Conservation (phyloP, 53 echinoderm and acorn worm species). For the Antedon mediterranea region DNA sequence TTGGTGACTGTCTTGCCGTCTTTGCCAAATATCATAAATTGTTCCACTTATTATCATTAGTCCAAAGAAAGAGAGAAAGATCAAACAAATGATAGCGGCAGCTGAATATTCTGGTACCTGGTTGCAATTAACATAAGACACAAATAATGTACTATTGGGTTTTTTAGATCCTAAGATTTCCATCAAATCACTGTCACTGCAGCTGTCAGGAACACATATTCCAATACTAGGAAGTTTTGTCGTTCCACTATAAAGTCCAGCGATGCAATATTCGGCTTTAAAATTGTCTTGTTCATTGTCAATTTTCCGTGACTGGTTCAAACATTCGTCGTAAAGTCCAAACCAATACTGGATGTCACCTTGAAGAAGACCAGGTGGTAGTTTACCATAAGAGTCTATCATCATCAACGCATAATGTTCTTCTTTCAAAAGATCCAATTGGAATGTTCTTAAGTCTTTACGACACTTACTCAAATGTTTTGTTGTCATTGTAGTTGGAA, state of each 20-base stretch:
- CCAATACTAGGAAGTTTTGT: conserved; percentile 11
- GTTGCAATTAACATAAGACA: neutral
- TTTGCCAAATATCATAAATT: too few species aligned
- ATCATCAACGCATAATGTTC: neutral
- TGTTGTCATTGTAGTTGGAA: neutral
- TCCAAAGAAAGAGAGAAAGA: too few species aligned
- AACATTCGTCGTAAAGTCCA: neutral
- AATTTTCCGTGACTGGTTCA: neutral
- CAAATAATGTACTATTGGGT: neutral
- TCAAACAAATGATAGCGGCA: neutral
- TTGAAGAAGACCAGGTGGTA: neutral
- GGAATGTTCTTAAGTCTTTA: neutral
- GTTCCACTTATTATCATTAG: too few species aligned
- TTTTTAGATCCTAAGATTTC: neutral
- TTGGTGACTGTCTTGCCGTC: too few species aligned
- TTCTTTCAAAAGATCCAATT: neutral
- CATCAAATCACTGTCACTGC: conserved; percentile 13
- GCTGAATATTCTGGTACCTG: neutral
- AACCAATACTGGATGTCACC: neutral
- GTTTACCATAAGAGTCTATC: neutral
- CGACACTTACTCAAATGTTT: neutral
- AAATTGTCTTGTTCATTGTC: neutral
- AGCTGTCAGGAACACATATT: conserved; percentile 24
- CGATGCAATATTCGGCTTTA: neutral
- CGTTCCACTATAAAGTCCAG: neutral